phyloP scores from a whole-genome alignment of 2,113 vertebrate species.

The Catharus fuscescens region DNA sequence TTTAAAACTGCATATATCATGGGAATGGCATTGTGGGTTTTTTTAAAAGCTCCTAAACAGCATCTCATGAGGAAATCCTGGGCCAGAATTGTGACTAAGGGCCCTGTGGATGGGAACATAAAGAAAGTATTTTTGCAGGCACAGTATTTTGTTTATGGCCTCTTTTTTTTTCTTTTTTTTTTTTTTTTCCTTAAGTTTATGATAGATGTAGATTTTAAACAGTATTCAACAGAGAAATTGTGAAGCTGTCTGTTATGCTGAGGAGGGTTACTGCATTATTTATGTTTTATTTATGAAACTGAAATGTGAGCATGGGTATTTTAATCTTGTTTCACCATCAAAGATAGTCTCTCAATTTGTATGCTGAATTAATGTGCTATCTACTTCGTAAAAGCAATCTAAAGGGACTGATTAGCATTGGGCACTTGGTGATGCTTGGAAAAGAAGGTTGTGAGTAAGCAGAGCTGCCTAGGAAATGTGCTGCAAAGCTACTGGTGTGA shows the following conservation, averaged over 20 bases:
- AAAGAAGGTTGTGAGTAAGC: conserved; percentile 34
- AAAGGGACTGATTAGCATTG: conserved; percentile 58
- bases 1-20: conserved; percentile 68
- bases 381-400: conserved; percentile 32
- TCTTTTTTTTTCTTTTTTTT: neutral
- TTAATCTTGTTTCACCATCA: conserved; percentile 59
- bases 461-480: conserved; percentile 16
- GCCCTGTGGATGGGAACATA: conserved; percentile 33
- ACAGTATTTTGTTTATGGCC: conserved; percentile 65
- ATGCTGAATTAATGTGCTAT: conserved; percentile 66
- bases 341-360: conserved; percentile 65
- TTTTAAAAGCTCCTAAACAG: conserved; percentile 59
- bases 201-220: conserved; percentile 53
- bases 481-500: conserved; percentile 9
- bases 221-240: conserved; percentile 42
- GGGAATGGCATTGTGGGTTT: conserved; percentile 54
- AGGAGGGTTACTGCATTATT: conserved; percentile 55
- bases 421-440: conserved; percentile 30
- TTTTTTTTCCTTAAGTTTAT: neutral
- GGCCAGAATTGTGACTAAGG: conserved; percentile 60
- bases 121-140: conserved; percentile 51
- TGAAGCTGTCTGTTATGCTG: conserved; percentile 35
- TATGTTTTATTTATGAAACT: conserved; percentile 67
- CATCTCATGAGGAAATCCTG: conserved; percentile 69
- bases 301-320: conserved; percentile 57